Evolutionary conservation across 2,888 invertebrate species (phyloP), one percentile per base, ranked within the genome.

Genomic region (Punctoribates punctum): DNA sequence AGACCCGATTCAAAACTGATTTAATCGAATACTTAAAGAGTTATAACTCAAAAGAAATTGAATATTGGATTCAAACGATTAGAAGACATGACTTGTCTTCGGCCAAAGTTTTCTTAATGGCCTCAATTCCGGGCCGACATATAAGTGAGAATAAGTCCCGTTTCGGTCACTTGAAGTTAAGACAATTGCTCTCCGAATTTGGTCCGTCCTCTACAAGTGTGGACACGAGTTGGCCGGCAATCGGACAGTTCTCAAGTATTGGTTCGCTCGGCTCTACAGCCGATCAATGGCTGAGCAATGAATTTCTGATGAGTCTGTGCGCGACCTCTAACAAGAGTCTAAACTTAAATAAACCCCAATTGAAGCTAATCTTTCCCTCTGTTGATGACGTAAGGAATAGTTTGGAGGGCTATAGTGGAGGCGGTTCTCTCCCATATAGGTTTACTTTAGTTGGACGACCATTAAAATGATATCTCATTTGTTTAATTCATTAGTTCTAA

Each of bases 241-340:
- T 94, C 3, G 91, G 91, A 0, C 96, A 97, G 84, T 91, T 93
- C 75, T 96, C 95, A 42, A 96, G 95, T 79, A 90, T 97, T 57
- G 97, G 96, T 29, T 91, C 90, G 78, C 87, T 93, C 73, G 96
- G 96, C 1, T 86, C 89, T 15, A 80, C 79, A 20, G 81, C 83
- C 29, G 86, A 79, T 82, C 84, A 81, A 27, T 81, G 81, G 81
- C 29, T 82, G 72, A 67, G 70, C 48, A 72, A 77, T 51, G 80
- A 79, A 77, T 81, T 79, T 72, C 78, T 77, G 67, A 77, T 73
- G 25, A 80, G 78, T 79, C 72, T 81, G 27, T 75, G n/a, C n/a
- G n/a, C 77, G 38, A 77, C 79, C 11, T 25, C 62, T 13, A 48
- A 1, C 38, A 70, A 70, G 5, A 20, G 1, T 13, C 25, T 67